Conservation (phyloP, 92 coral and sea anemone species). For the Zoanthus sansibaricus region DNA sequence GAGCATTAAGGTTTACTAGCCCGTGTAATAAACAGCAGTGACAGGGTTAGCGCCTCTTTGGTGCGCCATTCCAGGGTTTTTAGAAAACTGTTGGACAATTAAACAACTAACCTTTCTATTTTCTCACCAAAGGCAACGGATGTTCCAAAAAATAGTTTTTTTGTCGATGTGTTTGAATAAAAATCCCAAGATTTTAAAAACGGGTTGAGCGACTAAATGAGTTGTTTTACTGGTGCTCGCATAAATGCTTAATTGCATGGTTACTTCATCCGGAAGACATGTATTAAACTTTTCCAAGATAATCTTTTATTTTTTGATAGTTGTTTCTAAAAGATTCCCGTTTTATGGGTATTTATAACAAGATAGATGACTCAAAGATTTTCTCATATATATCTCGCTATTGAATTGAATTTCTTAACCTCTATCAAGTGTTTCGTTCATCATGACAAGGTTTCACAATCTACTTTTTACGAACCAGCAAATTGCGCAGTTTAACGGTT, state of each 20-base stretch:
- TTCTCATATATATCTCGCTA: background rate
- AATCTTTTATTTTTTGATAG: background rate
- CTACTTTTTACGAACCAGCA: too few relatives aligned
- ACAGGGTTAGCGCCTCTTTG: background rate
- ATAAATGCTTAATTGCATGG: conserved; percentile 33
- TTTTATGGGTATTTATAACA: background rate
- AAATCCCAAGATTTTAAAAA: conserved; percentile 16
- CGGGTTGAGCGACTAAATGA: conserved; percentile 29
- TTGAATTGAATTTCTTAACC: background rate
- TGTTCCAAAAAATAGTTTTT: background rate
- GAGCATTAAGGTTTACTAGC: background rate
- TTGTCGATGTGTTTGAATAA: background rate
- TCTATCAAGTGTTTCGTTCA: background rate
- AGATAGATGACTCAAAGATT: background rate
- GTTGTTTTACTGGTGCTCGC: conserved; percentile 39
- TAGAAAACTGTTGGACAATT: background rate
- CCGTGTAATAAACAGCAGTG: background rate
- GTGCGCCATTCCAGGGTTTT: background rate
- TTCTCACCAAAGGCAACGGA: background rate
- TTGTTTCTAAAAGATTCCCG: background rate
- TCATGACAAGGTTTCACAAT: too few relatives aligned
- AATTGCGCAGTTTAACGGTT: too few relatives aligned
- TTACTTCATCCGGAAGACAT: conserved; percentile 33
- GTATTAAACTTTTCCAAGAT: background rate
- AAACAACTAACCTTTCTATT: conserved; percentile 3